Evolutionary conservation across 2,888 invertebrate species (phyloP).

Genomic region (Leptopilina drosophilae): DNA sequence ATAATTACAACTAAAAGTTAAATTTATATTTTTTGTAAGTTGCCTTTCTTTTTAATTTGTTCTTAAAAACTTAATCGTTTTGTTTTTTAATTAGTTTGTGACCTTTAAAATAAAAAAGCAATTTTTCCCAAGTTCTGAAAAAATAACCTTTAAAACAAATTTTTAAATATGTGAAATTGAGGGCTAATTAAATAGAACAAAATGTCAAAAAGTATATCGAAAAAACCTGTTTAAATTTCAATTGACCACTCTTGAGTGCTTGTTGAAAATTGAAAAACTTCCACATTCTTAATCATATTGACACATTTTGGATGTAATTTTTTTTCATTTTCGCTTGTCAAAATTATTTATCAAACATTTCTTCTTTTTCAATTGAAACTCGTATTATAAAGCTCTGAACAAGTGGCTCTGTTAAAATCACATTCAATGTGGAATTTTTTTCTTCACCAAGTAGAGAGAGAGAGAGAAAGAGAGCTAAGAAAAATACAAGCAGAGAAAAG

Average conservation of each 20-base stretch:
- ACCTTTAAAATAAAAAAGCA: too few relatives aligned
- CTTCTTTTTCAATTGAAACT: not conserved
- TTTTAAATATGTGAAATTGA: too few relatives aligned
- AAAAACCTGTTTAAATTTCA: constrained; percentile 18
- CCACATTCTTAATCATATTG: constrained; percentile 27
- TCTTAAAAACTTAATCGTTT: too few relatives aligned
- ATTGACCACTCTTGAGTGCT: not conserved
- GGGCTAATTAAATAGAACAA: not conserved
- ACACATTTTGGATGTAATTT: not conserved
- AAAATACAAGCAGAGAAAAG: constrained; percentile 26
- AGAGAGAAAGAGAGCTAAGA: not conserved
- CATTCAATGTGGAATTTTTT: not conserved
- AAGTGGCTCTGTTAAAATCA: constrained; percentile 18
- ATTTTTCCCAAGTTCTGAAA: too few relatives aligned
- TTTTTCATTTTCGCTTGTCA: not conserved
- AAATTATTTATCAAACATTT: not conserved
- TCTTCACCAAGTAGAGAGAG: not conserved
- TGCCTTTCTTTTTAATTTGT: too few relatives aligned
- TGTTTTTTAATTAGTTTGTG: too few relatives aligned
- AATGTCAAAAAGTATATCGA: not conserved
- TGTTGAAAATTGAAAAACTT: not conserved
- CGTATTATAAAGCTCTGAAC: not conserved
- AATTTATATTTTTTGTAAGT: too few relatives aligned
- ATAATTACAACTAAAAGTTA: too few relatives aligned
- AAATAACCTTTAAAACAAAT: too few relatives aligned